phyloP scores from a whole-genome alignment of 2,113 vertebrate genomes.

The Eubucco bourcierii region DNA sequence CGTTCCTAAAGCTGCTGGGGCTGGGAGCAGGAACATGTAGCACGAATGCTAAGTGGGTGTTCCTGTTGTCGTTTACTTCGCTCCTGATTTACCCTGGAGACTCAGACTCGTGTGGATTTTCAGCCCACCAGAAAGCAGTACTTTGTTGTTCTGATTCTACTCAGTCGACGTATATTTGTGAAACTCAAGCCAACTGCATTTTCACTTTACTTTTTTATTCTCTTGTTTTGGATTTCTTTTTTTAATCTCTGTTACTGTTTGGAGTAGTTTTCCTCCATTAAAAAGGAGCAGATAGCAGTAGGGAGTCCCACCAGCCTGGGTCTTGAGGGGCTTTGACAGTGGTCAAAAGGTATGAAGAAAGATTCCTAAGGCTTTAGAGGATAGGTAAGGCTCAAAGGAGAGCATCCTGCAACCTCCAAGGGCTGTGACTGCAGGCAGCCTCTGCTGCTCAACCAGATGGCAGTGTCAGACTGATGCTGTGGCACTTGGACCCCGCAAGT shows the following conservation, averaged over 20 bases:
- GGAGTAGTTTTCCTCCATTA: neutral
- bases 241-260: neutral
- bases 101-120: neutral
- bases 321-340: neutral
- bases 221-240: neutral
- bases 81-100: constrained; percentile 27
- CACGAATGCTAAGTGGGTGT: constrained; percentile 28
- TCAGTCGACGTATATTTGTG: constrained; percentile 4
- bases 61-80: neutral
- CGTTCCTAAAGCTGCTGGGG: neutral
- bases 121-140: constrained; percentile 23
- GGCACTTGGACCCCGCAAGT: neutral
- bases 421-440: neutral
- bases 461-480: neutral
- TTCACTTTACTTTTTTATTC: neutral
- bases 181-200: neutral
- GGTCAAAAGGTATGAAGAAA: neutral
- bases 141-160: neutral
- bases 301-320: neutral
- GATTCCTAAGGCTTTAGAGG: neutral
- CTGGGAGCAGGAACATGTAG: constrained; percentile 1
- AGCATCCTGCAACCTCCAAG: neutral
- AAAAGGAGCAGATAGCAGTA: neutral
- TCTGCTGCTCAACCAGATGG: constrained; percentile 17
- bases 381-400: neutral